phyloP scores from a whole-genome alignment of 2,797 vertebrate species.

The Sebastolobus alascanus region DNA sequence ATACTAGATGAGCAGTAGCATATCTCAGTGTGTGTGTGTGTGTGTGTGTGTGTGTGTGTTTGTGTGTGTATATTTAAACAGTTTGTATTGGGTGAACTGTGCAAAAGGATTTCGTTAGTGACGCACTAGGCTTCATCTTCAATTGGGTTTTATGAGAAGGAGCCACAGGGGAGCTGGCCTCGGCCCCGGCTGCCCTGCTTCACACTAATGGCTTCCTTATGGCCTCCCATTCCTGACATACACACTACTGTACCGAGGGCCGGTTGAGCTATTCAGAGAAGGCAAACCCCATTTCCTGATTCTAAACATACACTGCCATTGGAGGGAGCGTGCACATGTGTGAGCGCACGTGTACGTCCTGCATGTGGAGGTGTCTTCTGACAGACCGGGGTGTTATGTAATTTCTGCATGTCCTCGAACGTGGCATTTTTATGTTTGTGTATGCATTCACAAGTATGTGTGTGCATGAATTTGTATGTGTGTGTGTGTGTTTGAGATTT shows the following conservation, averaged over 20 bases:
- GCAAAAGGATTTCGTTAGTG: conserved; percentile 58
- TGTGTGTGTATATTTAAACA: conserved; percentile 10
- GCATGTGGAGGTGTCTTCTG: conserved; percentile 7
- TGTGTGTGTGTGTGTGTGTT: no score
- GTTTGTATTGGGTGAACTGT: conserved; percentile 37
- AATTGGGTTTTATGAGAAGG: conserved; percentile 71
- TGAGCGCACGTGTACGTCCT: conserved; percentile 19
- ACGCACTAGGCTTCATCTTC: conserved; percentile 71
- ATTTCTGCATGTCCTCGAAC: background rate
- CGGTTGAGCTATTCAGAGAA: conserved; percentile 84
- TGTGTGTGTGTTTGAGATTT: conserved; percentile 55
- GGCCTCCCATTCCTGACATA: conserved; percentile 79
- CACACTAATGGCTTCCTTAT: conserved; percentile 90
- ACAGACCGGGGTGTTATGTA: background rate
- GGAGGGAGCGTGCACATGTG: conserved; percentile 37
- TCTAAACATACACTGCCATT: conserved; percentile 71
- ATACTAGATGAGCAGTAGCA: conserved; percentile 6
- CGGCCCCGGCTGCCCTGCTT: conserved; percentile 74
- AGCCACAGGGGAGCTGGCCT: conserved; percentile 64
- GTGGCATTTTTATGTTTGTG: background rate
- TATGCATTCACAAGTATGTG: background rate
- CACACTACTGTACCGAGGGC: conserved; percentile 71
- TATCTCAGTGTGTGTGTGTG: conserved; percentile 17
- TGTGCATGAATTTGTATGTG: background rate
- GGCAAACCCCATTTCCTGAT: conserved; percentile 83